phyloP scores from a whole-genome alignment of 2,888 invertebrate genomes.

The Azorinus chamasolen region DNA sequence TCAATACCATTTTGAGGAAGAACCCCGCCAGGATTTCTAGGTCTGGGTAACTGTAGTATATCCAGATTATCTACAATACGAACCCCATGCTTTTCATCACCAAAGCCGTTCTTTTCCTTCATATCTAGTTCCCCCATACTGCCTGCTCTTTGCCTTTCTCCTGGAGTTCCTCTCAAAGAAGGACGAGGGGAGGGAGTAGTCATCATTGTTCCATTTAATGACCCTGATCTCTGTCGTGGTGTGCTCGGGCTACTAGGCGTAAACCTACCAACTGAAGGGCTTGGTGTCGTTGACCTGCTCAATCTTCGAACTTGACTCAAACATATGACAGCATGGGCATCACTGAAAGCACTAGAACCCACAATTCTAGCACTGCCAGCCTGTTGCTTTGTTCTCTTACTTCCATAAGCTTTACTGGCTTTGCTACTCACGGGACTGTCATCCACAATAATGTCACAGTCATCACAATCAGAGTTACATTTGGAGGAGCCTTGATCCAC shows the following conservation, averaged over 20 bases:
- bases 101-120: constrained; percentile 28
- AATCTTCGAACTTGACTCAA: constrained; percentile 2
- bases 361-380: too few species aligned
- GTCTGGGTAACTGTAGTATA: constrained; percentile 60
- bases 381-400: too few species aligned
- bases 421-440: constrained; percentile 12
- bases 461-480: constrained; percentile 39
- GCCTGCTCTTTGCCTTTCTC: constrained; percentile 49
- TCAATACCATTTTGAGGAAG: constrained; percentile 46
- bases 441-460: constrained; percentile 58
- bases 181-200: constrained; percentile 43
- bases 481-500: neutral
- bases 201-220: constrained; percentile 42
- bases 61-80: constrained; percentile 51
- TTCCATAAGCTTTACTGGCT: too few species aligned
- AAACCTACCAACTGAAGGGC: constrained; percentile 38
- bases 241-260: constrained; percentile 57
- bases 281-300: constrained; percentile 48
- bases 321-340: too few species aligned
- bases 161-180: constrained; percentile 30
- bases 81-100: constrained; percentile 34
- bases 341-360: too few species aligned
- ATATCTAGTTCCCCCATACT: constrained; percentile 60
- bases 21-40: constrained; percentile 60
- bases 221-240: constrained; percentile 55